Evolutionary conservation across 2,113 vertebrate species (phyloP).

Genomic region (Pelodiscus sinensis): DNA sequence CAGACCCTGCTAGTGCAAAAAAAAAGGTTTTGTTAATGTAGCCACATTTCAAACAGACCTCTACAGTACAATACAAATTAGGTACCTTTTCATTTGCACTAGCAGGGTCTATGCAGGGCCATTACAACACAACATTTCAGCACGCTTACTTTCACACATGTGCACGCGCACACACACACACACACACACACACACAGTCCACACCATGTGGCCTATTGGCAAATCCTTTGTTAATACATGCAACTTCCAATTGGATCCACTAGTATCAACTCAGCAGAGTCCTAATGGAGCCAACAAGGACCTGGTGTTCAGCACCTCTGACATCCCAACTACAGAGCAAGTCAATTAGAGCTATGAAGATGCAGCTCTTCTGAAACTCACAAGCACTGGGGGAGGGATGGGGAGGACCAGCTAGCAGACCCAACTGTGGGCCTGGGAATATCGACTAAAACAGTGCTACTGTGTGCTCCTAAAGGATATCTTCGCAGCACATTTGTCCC

Average conservation of each 20-base stretch:
- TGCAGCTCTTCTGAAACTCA: background rate
- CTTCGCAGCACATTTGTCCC: background rate
- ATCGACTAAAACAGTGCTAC: rapidly evolving
- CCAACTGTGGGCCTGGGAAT: background rate
- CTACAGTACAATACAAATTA: background rate
- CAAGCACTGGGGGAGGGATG: background rate
- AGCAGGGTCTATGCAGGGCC: background rate
- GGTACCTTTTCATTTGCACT: background rate
- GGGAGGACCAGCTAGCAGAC: background rate
- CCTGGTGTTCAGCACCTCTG: background rate
- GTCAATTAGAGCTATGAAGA: background rate
- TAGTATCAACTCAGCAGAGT: background rate
- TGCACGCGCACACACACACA: no score
- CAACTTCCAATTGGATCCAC: background rate
- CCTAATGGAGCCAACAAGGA: background rate
- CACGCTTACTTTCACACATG: no score
- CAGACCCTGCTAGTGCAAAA: background rate
- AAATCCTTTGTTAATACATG: no score
- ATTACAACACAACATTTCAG: background rate
- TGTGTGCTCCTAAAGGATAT: background rate
- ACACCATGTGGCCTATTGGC: no score
- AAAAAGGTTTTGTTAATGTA: background rate
- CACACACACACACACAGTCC: background rate
- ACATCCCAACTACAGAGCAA: rapidly evolving
- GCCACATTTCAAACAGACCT: background rate